phyloP scores from a whole-genome alignment of 2,888 invertebrate genomes.

The Dolichomitus sp. region DNA sequence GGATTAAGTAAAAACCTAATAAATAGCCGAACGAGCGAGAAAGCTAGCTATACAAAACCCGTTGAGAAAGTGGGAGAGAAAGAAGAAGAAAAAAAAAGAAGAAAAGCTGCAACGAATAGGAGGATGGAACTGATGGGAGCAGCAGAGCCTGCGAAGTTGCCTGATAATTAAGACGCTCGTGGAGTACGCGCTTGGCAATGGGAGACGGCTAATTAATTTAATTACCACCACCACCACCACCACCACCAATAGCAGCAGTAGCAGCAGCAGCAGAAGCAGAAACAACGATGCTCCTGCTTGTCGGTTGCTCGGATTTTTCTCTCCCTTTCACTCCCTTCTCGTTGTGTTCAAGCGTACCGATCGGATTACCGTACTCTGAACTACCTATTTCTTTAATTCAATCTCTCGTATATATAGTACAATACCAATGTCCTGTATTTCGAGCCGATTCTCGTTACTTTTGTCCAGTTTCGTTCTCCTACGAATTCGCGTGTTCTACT shows the following conservation, averaged over 20 bases:
- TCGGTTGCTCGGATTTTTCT: constrained; percentile 48
- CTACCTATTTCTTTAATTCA: constrained; percentile 60
- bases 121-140: constrained; percentile 52
- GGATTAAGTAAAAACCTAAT: constrained; percentile 84
- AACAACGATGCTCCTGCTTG: constrained; percentile 50
- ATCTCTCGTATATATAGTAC: constrained; percentile 32
- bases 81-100: constrained; percentile 45
- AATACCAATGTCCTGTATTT: constrained; percentile 15
- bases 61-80: constrained; percentile 32
- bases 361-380: constrained; percentile 60
- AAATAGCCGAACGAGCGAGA: constrained; percentile 81
- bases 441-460: constrained; percentile 21
- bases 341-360: constrained; percentile 41
- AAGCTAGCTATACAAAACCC: constrained; percentile 32
- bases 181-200: constrained; percentile 69
- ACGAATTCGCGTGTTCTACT: neutral
- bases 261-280: constrained; percentile 37
- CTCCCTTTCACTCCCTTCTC: constrained; percentile 18
- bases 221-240: constrained; percentile 74
- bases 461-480: neutral
- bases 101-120: constrained; percentile 41
- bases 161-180: constrained; percentile 84
- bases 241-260: constrained; percentile 30
- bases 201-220: constrained; percentile 85
- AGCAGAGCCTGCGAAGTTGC: constrained; percentile 72